A percentile compares a stretch with the other conserved stretches of the same genome.
phyloP scores from a whole-genome alignment of 1,140 invertebrate species.

The Ganaspis sp. region DNA sequence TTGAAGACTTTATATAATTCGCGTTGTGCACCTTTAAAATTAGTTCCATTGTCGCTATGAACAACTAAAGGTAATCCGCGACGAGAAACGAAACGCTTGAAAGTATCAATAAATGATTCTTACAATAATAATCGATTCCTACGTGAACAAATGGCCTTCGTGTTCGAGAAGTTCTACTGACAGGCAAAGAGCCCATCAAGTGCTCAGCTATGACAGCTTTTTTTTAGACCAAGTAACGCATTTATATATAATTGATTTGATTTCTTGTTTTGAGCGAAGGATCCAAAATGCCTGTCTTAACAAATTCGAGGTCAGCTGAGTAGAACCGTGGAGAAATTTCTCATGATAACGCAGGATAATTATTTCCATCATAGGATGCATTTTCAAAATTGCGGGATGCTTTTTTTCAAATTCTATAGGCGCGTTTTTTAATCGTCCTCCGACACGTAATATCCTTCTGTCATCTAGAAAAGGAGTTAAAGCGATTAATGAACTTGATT shows the following conservation, averaged over 20 bases:
- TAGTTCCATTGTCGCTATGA: too few species aligned
- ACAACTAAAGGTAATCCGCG: too few species aligned
- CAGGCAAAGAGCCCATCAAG: constrained; percentile 50
- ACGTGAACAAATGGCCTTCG: constrained; percentile 48
- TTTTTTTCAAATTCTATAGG: background rate
- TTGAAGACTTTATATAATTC: background rate
- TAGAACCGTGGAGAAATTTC: constrained; percentile 45
- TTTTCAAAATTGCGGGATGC: background rate
- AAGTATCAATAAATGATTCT: background rate
- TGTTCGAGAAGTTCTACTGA: background rate
- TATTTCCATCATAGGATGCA: background rate
- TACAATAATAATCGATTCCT: background rate
- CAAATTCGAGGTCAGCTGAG: constrained; percentile 44
- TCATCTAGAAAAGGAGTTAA: too few species aligned
- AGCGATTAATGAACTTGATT: too few species aligned
- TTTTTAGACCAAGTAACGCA: constrained; percentile 39
- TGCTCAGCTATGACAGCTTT: background rate
- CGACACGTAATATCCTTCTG: constrained; percentile 15
- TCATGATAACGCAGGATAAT: background rate
- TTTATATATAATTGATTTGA: constrained; percentile 49
- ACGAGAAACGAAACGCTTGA: background rate
- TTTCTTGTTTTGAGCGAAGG: constrained; percentile 36
- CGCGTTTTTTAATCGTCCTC: constrained; percentile 16
- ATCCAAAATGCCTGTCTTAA: constrained; percentile 57
- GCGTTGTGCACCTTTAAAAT: background rate